A percentile compares a stretch with the other conserved stretches of the same genome.
Evolutionary conservation across 2,113 vertebrate genomes (phyloP).

Genomic region (Toxotes jaculatrix): DNA sequence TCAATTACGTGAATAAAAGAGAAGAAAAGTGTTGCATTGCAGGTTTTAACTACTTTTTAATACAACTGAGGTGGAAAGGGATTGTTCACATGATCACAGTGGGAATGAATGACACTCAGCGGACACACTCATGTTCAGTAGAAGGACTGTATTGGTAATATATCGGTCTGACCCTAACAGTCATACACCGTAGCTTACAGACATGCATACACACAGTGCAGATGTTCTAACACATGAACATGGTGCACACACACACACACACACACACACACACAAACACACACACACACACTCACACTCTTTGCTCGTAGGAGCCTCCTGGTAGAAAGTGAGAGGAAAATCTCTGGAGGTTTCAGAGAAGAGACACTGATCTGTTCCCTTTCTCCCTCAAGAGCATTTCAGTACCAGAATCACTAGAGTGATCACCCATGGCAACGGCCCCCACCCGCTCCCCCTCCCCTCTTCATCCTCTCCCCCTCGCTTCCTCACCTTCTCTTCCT

Average conservation of each 20-base stretch:
- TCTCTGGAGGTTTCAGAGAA: slow-evolving; percentile 42
- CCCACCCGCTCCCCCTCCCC: slow-evolving; percentile 35
- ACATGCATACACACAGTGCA: not conserved
- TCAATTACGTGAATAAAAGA: slow-evolving; percentile 7
- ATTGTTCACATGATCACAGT: not conserved
- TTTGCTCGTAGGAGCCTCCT: slow-evolving; percentile 40
- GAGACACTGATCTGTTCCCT: slow-evolving; percentile 85
- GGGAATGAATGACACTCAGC: not conserved
- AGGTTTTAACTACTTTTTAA: slow-evolving; percentile 51
- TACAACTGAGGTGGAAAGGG: slow-evolving; percentile 14
- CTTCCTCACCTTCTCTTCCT: not conserved
- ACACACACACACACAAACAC: slow-evolving; percentile 21
- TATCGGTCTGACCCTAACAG: slow-evolving; percentile 26
- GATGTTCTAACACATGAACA: too few species aligned
- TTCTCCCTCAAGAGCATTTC: slow-evolving; percentile 88
- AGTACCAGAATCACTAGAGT: slow-evolving; percentile 91
- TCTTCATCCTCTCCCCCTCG: not conserved
- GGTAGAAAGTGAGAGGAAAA: slow-evolving; percentile 54
- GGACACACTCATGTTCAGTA: not conserved
- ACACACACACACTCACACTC: slow-evolving; percentile 2
- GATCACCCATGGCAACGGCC: slow-evolving; percentile 79
- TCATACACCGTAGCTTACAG: slow-evolving; percentile 11
- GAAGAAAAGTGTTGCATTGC: not conserved
- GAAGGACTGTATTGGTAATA: slow-evolving; percentile 20
- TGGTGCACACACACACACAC: slow-evolving; percentile 6